A percentile compares a stretch with the other conserved stretches of the same genome.
phyloP scores from a whole-genome alignment of 92 coral and sea anemone species.

The Epizoanthus ramosus region DNA sequence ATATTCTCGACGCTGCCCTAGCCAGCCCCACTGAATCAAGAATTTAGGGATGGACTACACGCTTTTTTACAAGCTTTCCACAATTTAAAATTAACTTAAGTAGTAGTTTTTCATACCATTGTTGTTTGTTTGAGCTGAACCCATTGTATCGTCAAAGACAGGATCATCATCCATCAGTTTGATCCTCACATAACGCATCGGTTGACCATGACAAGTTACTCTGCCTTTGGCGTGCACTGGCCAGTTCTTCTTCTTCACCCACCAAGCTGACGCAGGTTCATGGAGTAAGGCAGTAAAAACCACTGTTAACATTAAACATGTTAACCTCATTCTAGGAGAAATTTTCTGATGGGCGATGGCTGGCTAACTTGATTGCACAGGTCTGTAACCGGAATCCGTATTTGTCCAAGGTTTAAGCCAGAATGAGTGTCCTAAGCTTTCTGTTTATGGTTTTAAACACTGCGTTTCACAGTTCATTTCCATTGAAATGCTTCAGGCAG shows the following conservation, averaged over 20 bases:
- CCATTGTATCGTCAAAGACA: constrained; percentile 29
- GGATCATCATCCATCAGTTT: constrained; percentile 39
- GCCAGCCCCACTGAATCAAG: no score
- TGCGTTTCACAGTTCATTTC: no score
- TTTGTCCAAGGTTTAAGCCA: no score
- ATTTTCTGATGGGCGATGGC: no score
- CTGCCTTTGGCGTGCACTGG: constrained; percentile 16
- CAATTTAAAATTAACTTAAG: no score
- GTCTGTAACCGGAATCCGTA: no score
- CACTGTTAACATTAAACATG: background rate
- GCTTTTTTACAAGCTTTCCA: no score
- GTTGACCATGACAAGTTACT: constrained; percentile 36
- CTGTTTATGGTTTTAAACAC: no score
- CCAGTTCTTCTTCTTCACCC: constrained; percentile 39
- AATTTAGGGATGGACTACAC: background rate
- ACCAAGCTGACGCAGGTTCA: constrained; percentile 2
- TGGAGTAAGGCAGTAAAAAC: background rate
- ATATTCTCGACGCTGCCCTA: no score
- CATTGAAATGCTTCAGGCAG: no score
- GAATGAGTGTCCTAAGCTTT: no score
- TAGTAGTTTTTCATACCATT: background rate
- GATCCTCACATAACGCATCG: constrained; percentile 33
- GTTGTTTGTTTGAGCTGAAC: background rate
- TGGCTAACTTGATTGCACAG: no score
- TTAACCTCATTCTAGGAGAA: background rate